Evolutionary conservation across 1,140 invertebrate species (phyloP), one percentile per base, ranked within the genome.

Genomic region (Tetragonula clypearis): DNA sequence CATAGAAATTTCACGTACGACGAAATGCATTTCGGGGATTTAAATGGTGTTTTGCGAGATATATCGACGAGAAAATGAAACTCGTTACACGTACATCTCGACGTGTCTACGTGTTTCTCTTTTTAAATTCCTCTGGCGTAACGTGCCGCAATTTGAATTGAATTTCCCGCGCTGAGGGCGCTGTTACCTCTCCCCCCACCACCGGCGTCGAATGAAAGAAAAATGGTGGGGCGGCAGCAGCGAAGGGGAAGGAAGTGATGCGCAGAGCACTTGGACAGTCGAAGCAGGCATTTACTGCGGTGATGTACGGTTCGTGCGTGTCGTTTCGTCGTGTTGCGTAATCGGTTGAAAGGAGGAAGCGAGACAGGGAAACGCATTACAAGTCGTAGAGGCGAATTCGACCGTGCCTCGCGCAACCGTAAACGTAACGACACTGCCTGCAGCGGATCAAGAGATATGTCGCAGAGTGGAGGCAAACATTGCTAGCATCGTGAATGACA

Each of bases 391-490:
- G 60, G 49, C 6, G 53, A 74, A 73, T 84, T 84, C 49, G 15
- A 2, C 26, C 9, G 73, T 79, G 49, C 23, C 65, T 81, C 30
- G 21, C 71, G 69, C 49, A 81, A 68, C 69, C 53, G 56, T 65
- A 26, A 72, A 62, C 21, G 58, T 77, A 49, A 82, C 56, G 62
- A 87, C 85, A 85, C 82, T 90, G 89, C 82, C 89, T 84, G 53
- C 62, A 23, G 69, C 72, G 26, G 89, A 91, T 35, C 87, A 90
- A 74, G 89, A 88, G 78, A 88, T 88, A 90, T 91, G 90, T 53
- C 68, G 87, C 79, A 85, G 72, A 79, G 87, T 90, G 87, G 87
- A 90, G 23, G 23, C 84, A 30, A 68, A 55, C 21, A 58, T 83
- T 90, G 90, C 17, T 91, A 90, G 53, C 80, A 35, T 9, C 41